Percentiles rank a stretch among this genome's conserved stretches.
These are phyloP conservation scores for Rhopalosiphum padi DNA, from an alignment of 1,140 invertebrate species.

Conservation along the genomic window DNA sequence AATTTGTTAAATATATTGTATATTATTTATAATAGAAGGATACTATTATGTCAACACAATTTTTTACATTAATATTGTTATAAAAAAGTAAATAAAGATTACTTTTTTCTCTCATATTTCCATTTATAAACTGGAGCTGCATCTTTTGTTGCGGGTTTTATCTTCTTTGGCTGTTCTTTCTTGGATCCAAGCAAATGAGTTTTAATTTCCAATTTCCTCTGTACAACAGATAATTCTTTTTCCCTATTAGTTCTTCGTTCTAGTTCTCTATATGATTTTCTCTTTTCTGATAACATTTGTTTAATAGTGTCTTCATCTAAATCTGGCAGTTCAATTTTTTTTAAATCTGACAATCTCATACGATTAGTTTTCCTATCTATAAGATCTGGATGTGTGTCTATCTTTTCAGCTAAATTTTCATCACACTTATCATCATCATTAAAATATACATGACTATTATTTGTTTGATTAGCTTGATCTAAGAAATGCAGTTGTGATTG, in stretches of 20 bases:
- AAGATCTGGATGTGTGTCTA: conserved; percentile 79
- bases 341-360: conserved; percentile 70
- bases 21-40: conserved; percentile 19
- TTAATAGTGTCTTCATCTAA: conserved; percentile 66
- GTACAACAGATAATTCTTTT: conserved; percentile 78
- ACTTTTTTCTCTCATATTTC: conserved; percentile 84
- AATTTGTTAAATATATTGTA: conserved; percentile 3
- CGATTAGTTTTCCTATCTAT: conserved; percentile 75
- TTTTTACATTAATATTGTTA: conserved; percentile 25
- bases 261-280: conserved; percentile 79
- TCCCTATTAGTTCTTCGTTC: conserved; percentile 82
- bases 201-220: conserved; percentile 85
- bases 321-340: conserved; percentile 68
- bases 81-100: conserved; percentile 59
- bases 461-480: conserved; percentile 71
- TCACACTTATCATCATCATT: conserved; percentile 73
- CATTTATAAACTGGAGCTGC: conserved; percentile 85
- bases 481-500: conserved; percentile 84
- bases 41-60: neutral
- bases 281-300: conserved; percentile 66
- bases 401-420: conserved; percentile 72
- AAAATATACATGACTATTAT: conserved; percentile 85
- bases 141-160: conserved; percentile 73
- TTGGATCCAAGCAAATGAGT: conserved; percentile 74
- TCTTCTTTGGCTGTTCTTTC: conserved; percentile 70